Percentiles rank a stretch among this genome's conserved stretches.
Evolutionary conservation across 2,888 invertebrate species (phyloP).

Genomic region (Eristalis intricaria): DNA sequence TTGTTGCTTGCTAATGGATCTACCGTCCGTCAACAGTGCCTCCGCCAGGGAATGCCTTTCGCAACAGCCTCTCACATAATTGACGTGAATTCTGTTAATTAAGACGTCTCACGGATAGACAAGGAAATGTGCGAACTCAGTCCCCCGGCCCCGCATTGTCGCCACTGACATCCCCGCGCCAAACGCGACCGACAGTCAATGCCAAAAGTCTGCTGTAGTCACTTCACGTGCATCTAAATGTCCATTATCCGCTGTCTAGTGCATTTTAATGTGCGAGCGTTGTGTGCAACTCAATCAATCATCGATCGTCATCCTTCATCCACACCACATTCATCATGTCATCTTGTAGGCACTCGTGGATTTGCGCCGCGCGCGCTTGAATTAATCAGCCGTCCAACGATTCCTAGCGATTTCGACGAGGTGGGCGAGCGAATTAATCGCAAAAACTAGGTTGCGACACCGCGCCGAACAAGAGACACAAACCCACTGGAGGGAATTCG

Average conservation of each 20-base stretch:
- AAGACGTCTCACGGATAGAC: slow-evolving; percentile 24
- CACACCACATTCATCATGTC: slow-evolving; percentile 1
- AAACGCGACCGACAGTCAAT: slow-evolving; percentile 28
- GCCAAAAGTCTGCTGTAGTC: slow-evolving; percentile 31
- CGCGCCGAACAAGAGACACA: not conserved
- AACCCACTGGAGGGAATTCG: not conserved
- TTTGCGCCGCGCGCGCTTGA: slow-evolving; percentile 37
- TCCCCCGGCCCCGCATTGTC: not conserved
- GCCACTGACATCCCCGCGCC: not conserved
- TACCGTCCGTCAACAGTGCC: not conserved
- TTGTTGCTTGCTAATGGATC: not conserved
- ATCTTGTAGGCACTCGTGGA: slow-evolving; percentile 7
- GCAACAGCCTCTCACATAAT: not conserved
- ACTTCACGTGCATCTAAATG: slow-evolving; percentile 53
- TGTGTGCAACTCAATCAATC: slow-evolving; percentile 53
- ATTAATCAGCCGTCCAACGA: not conserved
- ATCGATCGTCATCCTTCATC: not conserved
- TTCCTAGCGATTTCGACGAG: not conserved
- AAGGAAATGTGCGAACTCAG: not conserved
- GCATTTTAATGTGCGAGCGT: slow-evolving; percentile 61
- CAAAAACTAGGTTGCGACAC: slow-evolving; percentile 24
- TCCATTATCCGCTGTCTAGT: slow-evolving; percentile 56
- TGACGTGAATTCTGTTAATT: slow-evolving; percentile 42
- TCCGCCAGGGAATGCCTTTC: not conserved
- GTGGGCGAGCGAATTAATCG: slow-evolving; percentile 23